Base-by-base conservation (phyloP, 2,888 invertebrate genomes). In the Athetis lepigone region DNA sequence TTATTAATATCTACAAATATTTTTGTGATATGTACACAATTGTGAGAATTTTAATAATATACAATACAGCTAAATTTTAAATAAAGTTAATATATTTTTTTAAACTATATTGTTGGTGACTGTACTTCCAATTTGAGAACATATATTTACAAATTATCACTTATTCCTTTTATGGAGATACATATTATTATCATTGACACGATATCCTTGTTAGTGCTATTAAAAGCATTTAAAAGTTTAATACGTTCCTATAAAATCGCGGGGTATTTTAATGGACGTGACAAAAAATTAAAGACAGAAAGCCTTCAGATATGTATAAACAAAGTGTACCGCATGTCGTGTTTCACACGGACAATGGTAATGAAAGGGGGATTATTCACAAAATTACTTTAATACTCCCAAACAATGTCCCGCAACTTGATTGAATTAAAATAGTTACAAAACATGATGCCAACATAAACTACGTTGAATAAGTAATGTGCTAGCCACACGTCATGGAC, bases 81-180 rank as follows among this genome's bases (percentile, higher is more conserved):
- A 29, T 0, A 21, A 23, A 43, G 37, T 8, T n/a, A 6, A 9
- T 18, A 4, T 19, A 39, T 4, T 40, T 39, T 19, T 36, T 1
- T 13, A 46, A 62, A 39, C 47, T 67, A 57, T 87, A 85, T 42
- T 81, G 82, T 63, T 29, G 74, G n/a, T 16, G 63, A 87, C 47
- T 90, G 89, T 93, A 92, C 88, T 57, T 25, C 81, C 87, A 90
- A 90, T 90, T 91, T 89, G 85, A 86, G 84, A 83, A 84, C 87
- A 87, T 84, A 87, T 87, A 91, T 92, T 94, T 90, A 93, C 94
- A 94, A 94, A 94, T 95, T 94, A 92, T 92, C 93, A 89, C 93
- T 89, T 88, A 84, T 85, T 85, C 81, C 77, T 72, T 81, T 82
- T 78, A 77, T 80, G 76, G 80, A 80, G 82, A 84, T 83, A 80